These are phyloP conservation scores for Denticeps clupeoides DNA, from an alignment of 2,797 vertebrate genomes.

Conservation along the genomic window DNA sequence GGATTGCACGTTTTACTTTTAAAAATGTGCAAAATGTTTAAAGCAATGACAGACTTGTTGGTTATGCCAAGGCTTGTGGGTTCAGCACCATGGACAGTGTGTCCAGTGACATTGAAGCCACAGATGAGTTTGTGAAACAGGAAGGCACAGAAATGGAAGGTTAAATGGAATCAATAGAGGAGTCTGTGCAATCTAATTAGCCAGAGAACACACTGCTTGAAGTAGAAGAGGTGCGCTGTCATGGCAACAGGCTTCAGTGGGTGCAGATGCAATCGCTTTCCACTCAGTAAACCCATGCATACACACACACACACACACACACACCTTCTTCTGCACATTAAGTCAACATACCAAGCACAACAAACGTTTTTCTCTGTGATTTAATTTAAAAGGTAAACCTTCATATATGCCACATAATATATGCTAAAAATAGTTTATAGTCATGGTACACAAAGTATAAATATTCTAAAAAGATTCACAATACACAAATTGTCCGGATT, in stretches of 20 bases:
- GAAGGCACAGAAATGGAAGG: slow-evolving; percentile 6
- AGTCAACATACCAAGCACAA: too few relatives aligned
- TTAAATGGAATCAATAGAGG: slow-evolving; percentile 22
- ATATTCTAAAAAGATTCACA: too few relatives aligned
- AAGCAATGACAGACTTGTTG: too few relatives aligned
- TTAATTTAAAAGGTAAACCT: too few relatives aligned
- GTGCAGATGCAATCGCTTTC: slow-evolving; percentile 10
- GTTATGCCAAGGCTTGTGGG: too few relatives aligned
- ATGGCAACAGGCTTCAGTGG: slow-evolving; percentile 33
- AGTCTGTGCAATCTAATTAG: slow-evolving; percentile 36
- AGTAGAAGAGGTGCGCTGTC: slow-evolving; percentile 22
- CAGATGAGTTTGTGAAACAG: background rate
- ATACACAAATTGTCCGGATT: too few relatives aligned
- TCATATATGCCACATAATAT: too few relatives aligned
- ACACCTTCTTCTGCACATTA: background rate
- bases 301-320: slow-evolving; percentile 8
- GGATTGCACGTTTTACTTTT: too few relatives aligned
- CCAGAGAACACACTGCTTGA: slow-evolving; percentile 16
- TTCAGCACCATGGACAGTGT: slow-evolving; percentile 23
- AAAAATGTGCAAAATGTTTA: too few relatives aligned
- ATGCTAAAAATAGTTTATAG: too few relatives aligned
- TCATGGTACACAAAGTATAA: too few relatives aligned
- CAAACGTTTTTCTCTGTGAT: too few relatives aligned
- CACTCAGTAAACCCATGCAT: background rate
- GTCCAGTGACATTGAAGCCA: background rate